Base-by-base conservation (phyloP, 2,113 vertebrate species). In the Plecotus auritus region DNA sequence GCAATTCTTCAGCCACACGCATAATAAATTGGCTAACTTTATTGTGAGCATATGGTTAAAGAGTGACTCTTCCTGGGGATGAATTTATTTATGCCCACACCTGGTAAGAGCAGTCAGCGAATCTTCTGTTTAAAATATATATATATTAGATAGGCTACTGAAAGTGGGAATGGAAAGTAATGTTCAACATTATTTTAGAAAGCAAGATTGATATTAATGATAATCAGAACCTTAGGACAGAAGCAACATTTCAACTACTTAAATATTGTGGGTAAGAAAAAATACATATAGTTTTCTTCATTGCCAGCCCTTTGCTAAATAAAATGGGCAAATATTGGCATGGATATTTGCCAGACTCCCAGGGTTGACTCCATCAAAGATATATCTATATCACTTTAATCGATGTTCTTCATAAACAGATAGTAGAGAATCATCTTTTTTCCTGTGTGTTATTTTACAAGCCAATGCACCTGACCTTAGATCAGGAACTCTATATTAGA, bases 21-120 rank as follows among this genome's bases (percentile, higher is more conserved):
- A 64, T 85, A 94, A 87, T 56, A 92, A 37, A 93, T 56, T 77
- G 51, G n/a, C 37, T 69, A 81, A 88, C 72, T 89, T 95, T 94
- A 77, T 26, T 92, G 49, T 90, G 81, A 89, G 10, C 66, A 96
- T 94, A 93, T 95, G 87, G 74, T 32, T 87, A 76, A 92, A 78
- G 42, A 76, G 40, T 90, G 35, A 67, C 9, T 95, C 64, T 95
- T 91, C 32, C 67, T 59, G 69, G 80, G 49, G 16, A 47, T 92
- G 67, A 92, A 77, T 85, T 95, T 85, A 87, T 96, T 91, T 84
- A 88, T 95, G 18, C 2, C 18, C 42, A 12, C 40, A 82, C 72
- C 84, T 96, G 40, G 45, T 91, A 85, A 93, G 61, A 93, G 7
- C 22, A 87, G 49, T 56, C 70, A 83, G 26, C 40, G 4, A 83